These are phyloP conservation scores for Drosophila sp. DNA, from an alignment of 1,140 invertebrate species.

Conservation along the genomic window DNA sequence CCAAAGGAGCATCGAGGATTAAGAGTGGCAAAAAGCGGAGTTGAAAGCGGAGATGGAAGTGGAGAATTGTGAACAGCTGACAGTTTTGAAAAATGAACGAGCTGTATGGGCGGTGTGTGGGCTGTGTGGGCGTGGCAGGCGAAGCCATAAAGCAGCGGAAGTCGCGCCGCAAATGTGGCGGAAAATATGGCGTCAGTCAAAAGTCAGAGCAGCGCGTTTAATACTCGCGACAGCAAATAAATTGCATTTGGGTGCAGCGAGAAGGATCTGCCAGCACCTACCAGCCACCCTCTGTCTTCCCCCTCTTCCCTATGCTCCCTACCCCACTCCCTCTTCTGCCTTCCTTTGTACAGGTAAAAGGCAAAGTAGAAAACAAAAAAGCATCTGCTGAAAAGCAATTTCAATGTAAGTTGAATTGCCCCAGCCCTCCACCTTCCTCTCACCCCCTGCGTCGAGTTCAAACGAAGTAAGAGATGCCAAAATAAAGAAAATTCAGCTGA, in stretches of 20 bases:
- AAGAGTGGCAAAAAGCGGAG: background rate
- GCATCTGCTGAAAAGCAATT: conserved; percentile 57
- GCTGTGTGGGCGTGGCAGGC: conserved; percentile 31
- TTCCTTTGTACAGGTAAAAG: conserved; percentile 18
- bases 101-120: background rate
- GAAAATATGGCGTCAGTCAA: conserved; percentile 84
- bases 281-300: too few relatives aligned
- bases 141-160: conserved; percentile 68
- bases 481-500: too few relatives aligned
- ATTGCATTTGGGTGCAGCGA: conserved; percentile 61
- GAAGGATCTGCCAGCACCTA: too few relatives aligned
- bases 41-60: background rate
- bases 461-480: conserved; percentile 1
- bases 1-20: background rate
- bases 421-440: too few relatives aligned
- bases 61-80: conserved; percentile 68
- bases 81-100: conserved; percentile 57
- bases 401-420: conserved; percentile 48
- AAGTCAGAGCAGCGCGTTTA: conserved; percentile 59
- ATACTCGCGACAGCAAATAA: conserved; percentile 79
- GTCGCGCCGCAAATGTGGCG: conserved; percentile 47
- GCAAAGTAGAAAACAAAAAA: conserved; percentile 13
- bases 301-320: too few relatives aligned
- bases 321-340: too few relatives aligned
- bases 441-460: conserved; percentile 43